These are phyloP conservation scores for Mythimna impura DNA, from an alignment of 2,888 invertebrate genomes.

Conservation along the genomic window DNA sequence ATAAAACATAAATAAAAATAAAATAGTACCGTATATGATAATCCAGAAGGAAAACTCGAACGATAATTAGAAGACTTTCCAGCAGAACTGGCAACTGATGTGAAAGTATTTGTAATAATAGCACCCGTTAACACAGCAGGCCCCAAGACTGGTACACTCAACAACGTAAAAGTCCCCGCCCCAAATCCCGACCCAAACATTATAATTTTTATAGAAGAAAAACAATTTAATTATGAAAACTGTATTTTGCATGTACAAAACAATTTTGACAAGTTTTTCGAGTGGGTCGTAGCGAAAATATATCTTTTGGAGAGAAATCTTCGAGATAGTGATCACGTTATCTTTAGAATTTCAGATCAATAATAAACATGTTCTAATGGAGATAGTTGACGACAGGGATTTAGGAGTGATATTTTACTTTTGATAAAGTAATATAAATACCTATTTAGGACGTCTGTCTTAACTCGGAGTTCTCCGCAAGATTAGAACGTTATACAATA, in stretches of 20 bases:
- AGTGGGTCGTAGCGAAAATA: slow-evolving; percentile 36
- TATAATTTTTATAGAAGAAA: slow-evolving; percentile 21
- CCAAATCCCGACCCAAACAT: slow-evolving; percentile 71
- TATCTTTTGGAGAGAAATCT: slow-evolving; percentile 55
- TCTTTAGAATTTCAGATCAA: slow-evolving; percentile 46
- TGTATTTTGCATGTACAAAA: slow-evolving; percentile 24
- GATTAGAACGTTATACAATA: too few relatives aligned
- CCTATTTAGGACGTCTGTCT: background rate
- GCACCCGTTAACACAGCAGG: slow-evolving; percentile 70
- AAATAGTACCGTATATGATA: slow-evolving; percentile 26
- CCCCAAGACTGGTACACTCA: slow-evolving; percentile 71
- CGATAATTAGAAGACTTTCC: slow-evolving; percentile 45
- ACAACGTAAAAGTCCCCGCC: slow-evolving; percentile 64
- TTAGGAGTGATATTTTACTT: slow-evolving; percentile 16
- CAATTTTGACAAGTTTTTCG: slow-evolving; percentile 47
- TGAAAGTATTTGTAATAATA: slow-evolving; percentile 64
- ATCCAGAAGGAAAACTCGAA: slow-evolving; percentile 33
- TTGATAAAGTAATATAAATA: background rate
- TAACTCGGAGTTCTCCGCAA: too few relatives aligned
- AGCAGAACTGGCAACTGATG: slow-evolving; percentile 59
- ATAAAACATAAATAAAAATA: background rate
- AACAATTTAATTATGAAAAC: slow-evolving; percentile 34
- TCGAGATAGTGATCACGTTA: slow-evolving; percentile 36
- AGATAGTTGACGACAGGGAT: slow-evolving; percentile 35
- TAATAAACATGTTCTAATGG: slow-evolving; percentile 20